phyloP scores from a whole-genome alignment of 2,797 vertebrate genomes.

The Selene dorsalis region DNA sequence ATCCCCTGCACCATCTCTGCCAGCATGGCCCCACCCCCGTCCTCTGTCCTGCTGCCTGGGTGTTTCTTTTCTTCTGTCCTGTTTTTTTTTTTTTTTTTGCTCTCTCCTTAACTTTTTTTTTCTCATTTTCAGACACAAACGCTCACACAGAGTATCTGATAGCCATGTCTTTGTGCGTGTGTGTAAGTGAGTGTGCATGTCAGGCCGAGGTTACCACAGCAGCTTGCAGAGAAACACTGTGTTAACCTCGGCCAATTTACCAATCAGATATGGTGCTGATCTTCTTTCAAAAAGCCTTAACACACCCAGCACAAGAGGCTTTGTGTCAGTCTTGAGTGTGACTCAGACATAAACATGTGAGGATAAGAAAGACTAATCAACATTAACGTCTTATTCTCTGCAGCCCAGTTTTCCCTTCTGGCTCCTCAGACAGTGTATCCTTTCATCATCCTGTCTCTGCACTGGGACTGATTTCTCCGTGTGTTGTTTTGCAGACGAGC shows the following conservation, averaged over 20 bases:
- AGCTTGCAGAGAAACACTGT: constrained; percentile 31
- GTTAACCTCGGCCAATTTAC: constrained; percentile 51
- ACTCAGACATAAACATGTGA: constrained; percentile 23
- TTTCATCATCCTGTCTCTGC: background rate
- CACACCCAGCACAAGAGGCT: constrained; percentile 25
- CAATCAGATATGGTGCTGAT: constrained; percentile 49
- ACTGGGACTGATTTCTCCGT: background rate
- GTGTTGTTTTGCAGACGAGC: constrained; percentile 76
- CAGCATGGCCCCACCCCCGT: background rate
- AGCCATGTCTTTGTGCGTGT: constrained; percentile 13
- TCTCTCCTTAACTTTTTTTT: constrained; percentile 3
- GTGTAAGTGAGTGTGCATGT: constrained; percentile 19
- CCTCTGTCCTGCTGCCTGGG: background rate
- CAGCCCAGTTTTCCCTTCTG: background rate
- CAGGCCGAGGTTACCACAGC: constrained; percentile 16
- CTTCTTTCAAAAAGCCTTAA: constrained; percentile 46
- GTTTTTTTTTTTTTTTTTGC: constrained; percentile 8
- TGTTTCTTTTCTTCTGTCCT: constrained; percentile 9
- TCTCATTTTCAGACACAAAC: constrained; percentile 17
- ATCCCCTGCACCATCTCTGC: constrained; percentile 3
- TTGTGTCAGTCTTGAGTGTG: constrained; percentile 10
- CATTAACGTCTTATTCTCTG: background rate
- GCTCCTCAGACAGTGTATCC: background rate
- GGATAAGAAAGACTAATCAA: constrained; percentile 42
- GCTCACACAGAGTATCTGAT: constrained; percentile 14